phyloP scores from a whole-genome alignment of 2,113 vertebrate genomes.

The Opisthocomus hoazin region DNA sequence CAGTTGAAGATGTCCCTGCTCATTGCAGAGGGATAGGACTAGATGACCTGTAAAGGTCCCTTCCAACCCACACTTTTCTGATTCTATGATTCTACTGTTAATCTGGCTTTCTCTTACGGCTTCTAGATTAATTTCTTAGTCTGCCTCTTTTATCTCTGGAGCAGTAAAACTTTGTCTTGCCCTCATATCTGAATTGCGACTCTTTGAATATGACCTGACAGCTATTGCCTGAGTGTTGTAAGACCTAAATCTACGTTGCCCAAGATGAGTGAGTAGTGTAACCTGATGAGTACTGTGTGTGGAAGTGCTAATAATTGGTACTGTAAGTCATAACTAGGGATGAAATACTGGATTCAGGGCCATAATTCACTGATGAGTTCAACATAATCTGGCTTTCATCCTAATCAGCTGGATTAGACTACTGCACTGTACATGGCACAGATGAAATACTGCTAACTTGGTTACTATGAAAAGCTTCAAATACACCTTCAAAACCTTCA shows the following conservation, averaged over 20 bases:
- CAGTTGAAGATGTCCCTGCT: too few relatives aligned
- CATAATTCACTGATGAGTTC: neutral
- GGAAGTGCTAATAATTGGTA: neutral
- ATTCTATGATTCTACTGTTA: too few relatives aligned
- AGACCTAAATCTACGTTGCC: neutral
- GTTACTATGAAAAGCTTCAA: neutral
- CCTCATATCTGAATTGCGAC: neutral
- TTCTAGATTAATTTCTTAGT: neutral
- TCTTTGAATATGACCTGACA: neutral
- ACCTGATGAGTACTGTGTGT: neutral
- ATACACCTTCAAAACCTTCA: neutral
- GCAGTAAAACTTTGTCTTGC: neutral
- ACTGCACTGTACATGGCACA: neutral
- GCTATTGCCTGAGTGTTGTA: neutral
- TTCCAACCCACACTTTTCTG: too few relatives aligned
- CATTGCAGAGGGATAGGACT: too few relatives aligned
- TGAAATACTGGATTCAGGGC: neutral
- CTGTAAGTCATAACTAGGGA: neutral
- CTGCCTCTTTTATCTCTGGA: neutral
- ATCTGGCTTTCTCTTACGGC: neutral
- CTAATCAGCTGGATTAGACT: neutral
- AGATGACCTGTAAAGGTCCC: too few relatives aligned
- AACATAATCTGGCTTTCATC: neutral
- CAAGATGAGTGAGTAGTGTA: neutral
- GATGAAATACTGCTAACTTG: neutral